Evolutionary conservation across 1,140 invertebrate species (phyloP), one percentile per base, ranked within the genome.

Genomic region (Polypedilum vanderplanki): DNA sequence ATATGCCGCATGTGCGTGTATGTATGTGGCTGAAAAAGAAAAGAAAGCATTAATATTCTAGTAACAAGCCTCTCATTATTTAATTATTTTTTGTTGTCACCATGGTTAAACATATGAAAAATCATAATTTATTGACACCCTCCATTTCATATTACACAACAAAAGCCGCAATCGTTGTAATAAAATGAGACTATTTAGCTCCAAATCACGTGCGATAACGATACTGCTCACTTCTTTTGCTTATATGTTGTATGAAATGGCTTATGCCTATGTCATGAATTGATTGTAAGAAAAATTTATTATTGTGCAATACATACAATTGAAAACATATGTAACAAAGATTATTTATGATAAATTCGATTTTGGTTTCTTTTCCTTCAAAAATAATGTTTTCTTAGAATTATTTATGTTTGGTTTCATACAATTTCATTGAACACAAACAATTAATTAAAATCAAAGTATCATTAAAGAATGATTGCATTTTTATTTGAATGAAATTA

Each of bases 31-130:
- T 33, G 5, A 33, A 33, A 33, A 33, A 1, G 24, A 33, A 33
- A 33, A 33, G 24, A 33, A 33, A 15, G 8, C 41, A 46, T 57
- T 57, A 57, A 57, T 57, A 57, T 57, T 57, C 46, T 15, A 15
- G 46, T 15, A n/a, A 57, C 46, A 57, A 57, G 15, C 46, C n/a
- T 22, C 15, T 70, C 65, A 70, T 70, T 70, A 70, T 70, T 70
- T 70, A 70, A 70, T 70, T 70, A 70, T 70, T 57, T 57, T 57
- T 57, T 57, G 10, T 57, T 70, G 65, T 70, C 65, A 70, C 65
- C 65, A 33, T 33, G 2, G 24, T 33, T 33, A 1, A 33, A 1
- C 24, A 70, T 22, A 70, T 70, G 17, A 20, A 70, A 70, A 70
- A 70, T 70, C 65, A 18, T 22, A 70, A 70, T 70, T 70, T 70